Percentiles rank a stretch among this genome's conserved stretches.
phyloP scores from a whole-genome alignment of 2,113 vertebrate genomes.

The Puntigrus tetrazona region DNA sequence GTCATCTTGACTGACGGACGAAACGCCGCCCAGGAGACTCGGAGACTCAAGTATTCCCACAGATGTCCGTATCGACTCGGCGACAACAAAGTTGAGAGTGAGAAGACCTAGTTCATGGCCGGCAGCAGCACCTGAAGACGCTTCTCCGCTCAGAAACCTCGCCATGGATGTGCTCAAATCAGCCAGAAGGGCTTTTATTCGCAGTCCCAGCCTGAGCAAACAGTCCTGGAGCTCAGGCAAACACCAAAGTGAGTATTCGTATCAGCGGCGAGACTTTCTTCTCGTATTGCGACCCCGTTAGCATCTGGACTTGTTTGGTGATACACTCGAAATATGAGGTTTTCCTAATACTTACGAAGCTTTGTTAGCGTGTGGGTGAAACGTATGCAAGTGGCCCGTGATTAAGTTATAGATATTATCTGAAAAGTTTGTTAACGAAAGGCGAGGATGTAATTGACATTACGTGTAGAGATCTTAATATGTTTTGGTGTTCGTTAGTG shows the following conservation, averaged over 20 bases:
- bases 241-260: constrained; percentile 81
- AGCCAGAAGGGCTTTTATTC: constrained; percentile 83
- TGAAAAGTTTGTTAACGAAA: neutral
- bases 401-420: neutral
- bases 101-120: constrained; percentile 22
- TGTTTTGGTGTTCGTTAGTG: neutral
- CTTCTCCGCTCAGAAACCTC: constrained; percentile 14
- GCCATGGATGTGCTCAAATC: constrained; percentile 84
- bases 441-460: too few species aligned
- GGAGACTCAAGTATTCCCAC: constrained; percentile 44
- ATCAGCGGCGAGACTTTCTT: neutral
- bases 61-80: constrained; percentile 44
- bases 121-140: constrained; percentile 13
- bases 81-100: constrained; percentile 27
- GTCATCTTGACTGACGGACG: constrained; percentile 46
- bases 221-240: constrained; percentile 79
- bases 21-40: constrained; percentile 44
- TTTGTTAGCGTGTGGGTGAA: neutral
- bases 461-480: too few species aligned
- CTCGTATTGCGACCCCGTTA: neutral
- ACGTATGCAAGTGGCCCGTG: neutral
- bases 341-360: neutral
- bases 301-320: neutral
- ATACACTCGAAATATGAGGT: neutral
- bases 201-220: constrained; percentile 83